A percentile compares a stretch with the other conserved stretches of the same genome.
Evolutionary conservation across 2,797 vertebrate species (phyloP).

Genomic region (Arnoldichthys spilopterus): DNA sequence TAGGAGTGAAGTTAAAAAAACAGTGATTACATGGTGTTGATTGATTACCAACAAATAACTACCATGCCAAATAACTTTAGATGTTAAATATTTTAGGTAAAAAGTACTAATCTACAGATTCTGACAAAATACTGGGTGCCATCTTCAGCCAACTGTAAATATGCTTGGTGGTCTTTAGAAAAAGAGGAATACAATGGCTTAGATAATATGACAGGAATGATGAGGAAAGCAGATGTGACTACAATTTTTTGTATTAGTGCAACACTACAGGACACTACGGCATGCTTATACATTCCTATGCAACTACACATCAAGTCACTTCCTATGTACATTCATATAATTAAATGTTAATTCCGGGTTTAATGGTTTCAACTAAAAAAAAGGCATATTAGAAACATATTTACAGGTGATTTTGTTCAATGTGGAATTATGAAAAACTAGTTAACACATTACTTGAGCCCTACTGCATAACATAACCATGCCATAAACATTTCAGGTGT

Average conservation of each 20-base stretch:
- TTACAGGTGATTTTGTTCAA: too few species aligned
- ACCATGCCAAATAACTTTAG: too few species aligned
- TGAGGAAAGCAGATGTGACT: neutral
- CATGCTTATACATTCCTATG: neutral
- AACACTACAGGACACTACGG: neutral
- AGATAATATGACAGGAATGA: neutral
- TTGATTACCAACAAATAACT: too few species aligned
- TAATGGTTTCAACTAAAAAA: neutral
- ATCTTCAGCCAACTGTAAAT: neutral
- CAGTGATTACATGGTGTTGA: too few species aligned
- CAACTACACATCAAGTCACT: neutral
- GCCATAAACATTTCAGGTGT: too few species aligned
- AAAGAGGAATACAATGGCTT: neutral
- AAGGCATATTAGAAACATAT: too few species aligned
- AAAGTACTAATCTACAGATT: neutral
- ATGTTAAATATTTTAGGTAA: neutral
- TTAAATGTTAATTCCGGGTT: neutral
- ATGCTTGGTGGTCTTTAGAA: slow-evolving; percentile 54
- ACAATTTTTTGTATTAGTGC: neutral
- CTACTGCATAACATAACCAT: too few species aligned
- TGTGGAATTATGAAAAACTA: too few species aligned
- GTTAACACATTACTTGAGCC: too few species aligned
- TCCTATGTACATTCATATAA: neutral
- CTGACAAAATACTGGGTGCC: neutral
- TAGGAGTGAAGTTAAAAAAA: too few species aligned